Percentiles rank a stretch among this genome's conserved stretches.
phyloP scores from a whole-genome alignment of 2,113 vertebrate species.

The Riparia riparia region DNA sequence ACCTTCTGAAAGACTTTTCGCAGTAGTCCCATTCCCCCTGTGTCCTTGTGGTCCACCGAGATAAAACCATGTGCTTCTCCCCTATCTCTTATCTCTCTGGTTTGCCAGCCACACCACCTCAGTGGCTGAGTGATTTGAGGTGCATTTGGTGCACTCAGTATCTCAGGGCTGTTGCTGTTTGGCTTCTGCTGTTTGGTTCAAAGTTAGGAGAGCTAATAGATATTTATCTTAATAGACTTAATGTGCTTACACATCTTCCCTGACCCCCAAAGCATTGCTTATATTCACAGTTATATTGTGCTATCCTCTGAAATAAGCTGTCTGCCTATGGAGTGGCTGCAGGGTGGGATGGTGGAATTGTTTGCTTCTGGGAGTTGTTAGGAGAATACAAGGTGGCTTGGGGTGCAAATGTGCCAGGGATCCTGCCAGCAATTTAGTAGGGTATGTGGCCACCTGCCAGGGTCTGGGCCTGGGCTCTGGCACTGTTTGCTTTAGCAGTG shows the following conservation, averaged over 20 bases:
- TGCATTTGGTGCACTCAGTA: accelerated
- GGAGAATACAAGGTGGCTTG: background rate
- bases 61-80: background rate
- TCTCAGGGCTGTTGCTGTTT: background rate
- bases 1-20: background rate
- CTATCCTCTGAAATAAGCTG: accelerated
- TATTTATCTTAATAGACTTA: background rate
- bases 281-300: background rate
- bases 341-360: background rate
- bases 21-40: background rate
- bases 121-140: background rate
- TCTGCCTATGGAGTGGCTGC: background rate
- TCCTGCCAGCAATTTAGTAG: background rate
- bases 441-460: background rate
- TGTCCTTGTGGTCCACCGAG: background rate
- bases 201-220: background rate
- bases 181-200: background rate
- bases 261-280: background rate
- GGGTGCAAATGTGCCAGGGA: background rate
- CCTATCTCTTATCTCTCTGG: accelerated
- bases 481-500: background rate
- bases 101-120: background rate
- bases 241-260: background rate
- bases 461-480: background rate
- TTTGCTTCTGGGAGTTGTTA: background rate